phyloP scores from a whole-genome alignment of 2,888 invertebrate species.

The Phanerotoma sp. region DNA sequence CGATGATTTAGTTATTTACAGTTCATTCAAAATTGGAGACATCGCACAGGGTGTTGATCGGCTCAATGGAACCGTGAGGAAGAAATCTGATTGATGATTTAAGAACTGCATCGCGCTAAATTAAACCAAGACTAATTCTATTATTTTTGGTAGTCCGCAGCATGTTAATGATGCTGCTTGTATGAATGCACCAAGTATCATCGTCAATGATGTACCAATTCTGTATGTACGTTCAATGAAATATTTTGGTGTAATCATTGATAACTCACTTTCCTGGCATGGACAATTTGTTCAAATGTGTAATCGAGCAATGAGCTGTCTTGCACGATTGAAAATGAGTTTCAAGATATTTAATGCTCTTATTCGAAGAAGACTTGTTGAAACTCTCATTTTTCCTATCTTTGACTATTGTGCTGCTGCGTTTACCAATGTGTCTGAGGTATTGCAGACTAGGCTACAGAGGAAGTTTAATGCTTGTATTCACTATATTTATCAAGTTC shows the following conservation, averaged over 20 bases:
- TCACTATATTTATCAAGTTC: too few relatives aligned
- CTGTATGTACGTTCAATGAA: not conserved
- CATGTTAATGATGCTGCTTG: not conserved
- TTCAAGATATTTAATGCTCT: too few relatives aligned
- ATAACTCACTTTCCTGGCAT: not conserved
- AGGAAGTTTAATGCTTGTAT: too few relatives aligned
- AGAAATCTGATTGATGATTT: not conserved
- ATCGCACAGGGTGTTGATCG: not conserved
- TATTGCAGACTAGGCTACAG: too few relatives aligned
- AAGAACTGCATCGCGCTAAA: slow-evolving; percentile 3
- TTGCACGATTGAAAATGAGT: too few relatives aligned
- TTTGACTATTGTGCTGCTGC: too few relatives aligned
- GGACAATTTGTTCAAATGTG: not conserved
- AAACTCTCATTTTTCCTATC: too few relatives aligned
- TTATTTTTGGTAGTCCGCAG: too few relatives aligned
- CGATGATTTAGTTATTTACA: slow-evolving; percentile 7
- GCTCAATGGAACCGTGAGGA: slow-evolving; percentile 2
- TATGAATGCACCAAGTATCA: not conserved
- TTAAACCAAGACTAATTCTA: not conserved
- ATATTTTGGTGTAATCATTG: too few relatives aligned
- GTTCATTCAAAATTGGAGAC: not conserved
- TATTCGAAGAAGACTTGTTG: too few relatives aligned
- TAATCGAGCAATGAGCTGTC: not conserved
- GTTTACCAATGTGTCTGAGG: too few relatives aligned
- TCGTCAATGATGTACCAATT: not conserved